phyloP scores from a whole-genome alignment of 2,888 invertebrate genomes.

The Nephrocerus scutellatus region DNA sequence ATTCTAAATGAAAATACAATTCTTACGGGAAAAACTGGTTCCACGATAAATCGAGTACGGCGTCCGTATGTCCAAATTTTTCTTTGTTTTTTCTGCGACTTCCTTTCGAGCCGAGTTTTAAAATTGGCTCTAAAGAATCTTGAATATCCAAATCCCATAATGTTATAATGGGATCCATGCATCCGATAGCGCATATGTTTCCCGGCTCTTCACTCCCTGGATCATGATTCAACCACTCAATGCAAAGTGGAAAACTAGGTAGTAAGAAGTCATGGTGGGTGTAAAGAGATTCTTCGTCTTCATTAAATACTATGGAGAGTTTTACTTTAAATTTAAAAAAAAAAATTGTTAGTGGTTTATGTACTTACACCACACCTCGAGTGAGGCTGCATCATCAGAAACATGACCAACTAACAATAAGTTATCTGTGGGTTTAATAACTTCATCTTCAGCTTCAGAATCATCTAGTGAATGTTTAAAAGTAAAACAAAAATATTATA shows the following conservation, averaged over 20 bases:
- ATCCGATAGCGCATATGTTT: slow-evolving; percentile 86
- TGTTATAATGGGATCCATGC: slow-evolving; percentile 86
- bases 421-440: slow-evolving; percentile 83
- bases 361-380: slow-evolving; percentile 88
- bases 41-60: slow-evolving; percentile 89
- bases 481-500: no score
- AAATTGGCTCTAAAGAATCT: slow-evolving; percentile 82
- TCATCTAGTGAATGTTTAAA: no score
- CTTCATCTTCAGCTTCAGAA: slow-evolving; percentile 83
- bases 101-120: slow-evolving; percentile 67
- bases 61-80: slow-evolving; percentile 74
- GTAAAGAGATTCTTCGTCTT: slow-evolving; percentile 80
- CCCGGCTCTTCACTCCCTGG: slow-evolving; percentile 63
- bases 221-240: slow-evolving; percentile 90
- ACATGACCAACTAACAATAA: slow-evolving; percentile 80
- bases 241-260: slow-evolving; percentile 81
- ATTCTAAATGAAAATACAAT: slow-evolving; percentile 51
- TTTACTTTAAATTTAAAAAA: slow-evolving; percentile 32
- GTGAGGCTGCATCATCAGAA: slow-evolving; percentile 74
- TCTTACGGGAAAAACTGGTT: slow-evolving; percentile 69
- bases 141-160: slow-evolving; percentile 97
- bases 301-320: slow-evolving; percentile 87
- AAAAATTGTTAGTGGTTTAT: slow-evolving; percentile 1
- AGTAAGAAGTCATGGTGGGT: slow-evolving; percentile 90
- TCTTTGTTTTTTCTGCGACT: slow-evolving; percentile 66